Percentiles rank a stretch among this genome's conserved stretches.
phyloP scores from a whole-genome alignment of 2,113 vertebrate species.

The Hipposideros armiger region DNA sequence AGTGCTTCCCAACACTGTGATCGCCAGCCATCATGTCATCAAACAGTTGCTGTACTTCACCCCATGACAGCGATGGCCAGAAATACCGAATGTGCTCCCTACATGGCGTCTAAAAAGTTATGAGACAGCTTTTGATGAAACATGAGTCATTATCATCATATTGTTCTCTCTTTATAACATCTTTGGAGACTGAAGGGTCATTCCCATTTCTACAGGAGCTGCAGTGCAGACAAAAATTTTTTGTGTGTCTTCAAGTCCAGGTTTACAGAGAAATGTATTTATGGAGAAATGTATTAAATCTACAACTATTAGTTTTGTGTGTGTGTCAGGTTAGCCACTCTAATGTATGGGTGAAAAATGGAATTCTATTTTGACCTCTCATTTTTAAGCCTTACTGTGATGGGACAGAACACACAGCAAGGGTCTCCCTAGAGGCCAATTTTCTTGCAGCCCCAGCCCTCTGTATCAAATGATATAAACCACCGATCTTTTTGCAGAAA shows the following conservation, averaged over 20 bases:
- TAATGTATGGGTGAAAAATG: constrained; percentile 82
- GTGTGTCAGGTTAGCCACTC: constrained; percentile 82
- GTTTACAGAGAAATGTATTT: constrained; percentile 85
- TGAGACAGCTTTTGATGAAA: constrained; percentile 63
- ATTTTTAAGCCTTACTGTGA: constrained; percentile 73
- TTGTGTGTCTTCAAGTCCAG: constrained; percentile 81
- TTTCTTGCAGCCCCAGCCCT: constrained; percentile 72
- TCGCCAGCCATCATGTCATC: not conserved
- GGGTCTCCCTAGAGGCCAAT: constrained; percentile 62
- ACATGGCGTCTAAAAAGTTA: not conserved
- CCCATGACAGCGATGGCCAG: not conserved
- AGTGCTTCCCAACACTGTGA: not conserved
- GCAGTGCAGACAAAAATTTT: constrained; percentile 63
- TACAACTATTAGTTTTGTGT: constrained; percentile 81
- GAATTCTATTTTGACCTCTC: constrained; percentile 76
- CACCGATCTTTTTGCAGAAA: constrained; percentile 20
- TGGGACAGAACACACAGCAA: not conserved
- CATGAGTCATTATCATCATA: constrained; percentile 27
- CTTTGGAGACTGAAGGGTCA: constrained; percentile 69
- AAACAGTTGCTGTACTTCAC: constrained; percentile 33
- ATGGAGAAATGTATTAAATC: constrained; percentile 84
- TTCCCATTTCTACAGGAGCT: constrained; percentile 71
- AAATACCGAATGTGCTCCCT: not conserved
- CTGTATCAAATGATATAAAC: constrained; percentile 61
- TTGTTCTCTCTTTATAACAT: constrained; percentile 53